A percentile compares a stretch with the other conserved stretches of the same genome.
These are phyloP conservation scores for Metacarcinus magister DNA, from an alignment of 2,888 invertebrate species.

Conservation along the genomic window DNA sequence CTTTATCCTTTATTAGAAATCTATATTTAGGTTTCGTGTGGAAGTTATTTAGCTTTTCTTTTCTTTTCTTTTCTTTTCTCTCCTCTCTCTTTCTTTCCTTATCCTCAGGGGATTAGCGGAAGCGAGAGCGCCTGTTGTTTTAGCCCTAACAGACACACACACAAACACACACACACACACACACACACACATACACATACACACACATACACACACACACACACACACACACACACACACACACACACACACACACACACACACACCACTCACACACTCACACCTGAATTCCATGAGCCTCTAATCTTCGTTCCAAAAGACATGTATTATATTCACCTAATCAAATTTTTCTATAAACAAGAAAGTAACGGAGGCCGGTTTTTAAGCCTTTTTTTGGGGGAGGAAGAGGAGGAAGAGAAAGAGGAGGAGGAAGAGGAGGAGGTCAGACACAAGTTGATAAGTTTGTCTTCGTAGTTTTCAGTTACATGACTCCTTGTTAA, in stretches of 20 bases:
- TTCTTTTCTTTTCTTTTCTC: no score
- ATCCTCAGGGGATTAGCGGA: background rate
- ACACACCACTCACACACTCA: background rate
- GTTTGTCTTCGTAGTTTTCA: background rate
- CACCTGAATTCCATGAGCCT: background rate
- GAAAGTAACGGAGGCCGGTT: background rate
- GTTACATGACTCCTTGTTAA: background rate
- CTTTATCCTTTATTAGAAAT: no score
- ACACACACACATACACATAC: background rate
- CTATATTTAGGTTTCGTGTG: no score
- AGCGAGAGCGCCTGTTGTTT: background rate
- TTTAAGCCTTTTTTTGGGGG: background rate
- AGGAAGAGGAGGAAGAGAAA: background rate
- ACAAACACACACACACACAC: conserved; percentile 10
- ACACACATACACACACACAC: conserved; percentile 18
- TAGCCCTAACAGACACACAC: background rate
- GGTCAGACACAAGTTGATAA: background rate
- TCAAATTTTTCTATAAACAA: background rate
- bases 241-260: conserved; percentile 4
- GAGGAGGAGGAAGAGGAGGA: background rate
- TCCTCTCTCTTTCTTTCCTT: no score
- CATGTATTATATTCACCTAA: background rate
- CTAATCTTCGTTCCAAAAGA: background rate
- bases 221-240: background rate
- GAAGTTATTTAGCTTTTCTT: no score